Conservation (phyloP, 2,888 invertebrate species). For the Andrena hattorfiana region DNA sequence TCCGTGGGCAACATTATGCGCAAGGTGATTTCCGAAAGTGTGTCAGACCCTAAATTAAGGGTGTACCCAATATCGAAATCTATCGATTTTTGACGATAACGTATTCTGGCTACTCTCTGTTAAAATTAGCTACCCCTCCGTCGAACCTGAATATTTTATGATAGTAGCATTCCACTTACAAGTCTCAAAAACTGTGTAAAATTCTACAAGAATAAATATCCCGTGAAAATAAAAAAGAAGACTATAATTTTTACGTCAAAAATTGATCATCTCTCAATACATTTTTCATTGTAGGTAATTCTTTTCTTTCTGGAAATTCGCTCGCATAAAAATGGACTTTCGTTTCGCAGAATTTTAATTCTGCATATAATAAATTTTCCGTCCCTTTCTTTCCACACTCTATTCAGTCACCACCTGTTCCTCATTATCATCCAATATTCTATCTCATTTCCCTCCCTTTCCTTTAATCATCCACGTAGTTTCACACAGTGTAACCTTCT, state of each 20-base stretch:
- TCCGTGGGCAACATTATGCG: constrained; percentile 48
- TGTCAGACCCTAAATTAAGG: constrained; percentile 50
- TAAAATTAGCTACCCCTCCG: neutral
- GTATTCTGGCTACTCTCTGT: neutral
- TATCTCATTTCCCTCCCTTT: neutral
- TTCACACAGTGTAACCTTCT: neutral
- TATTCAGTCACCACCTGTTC: neutral
- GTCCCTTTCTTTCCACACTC: neutral
- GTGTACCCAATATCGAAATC: neutral
- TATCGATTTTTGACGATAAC: constrained; percentile 27
- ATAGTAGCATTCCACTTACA: neutral
- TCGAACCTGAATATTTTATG: neutral
- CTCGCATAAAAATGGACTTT: too few species aligned
- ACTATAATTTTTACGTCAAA: too few species aligned
- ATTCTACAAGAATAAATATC: neutral
- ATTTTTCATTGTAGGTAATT: too few species aligned
- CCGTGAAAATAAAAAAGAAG: too few species aligned
- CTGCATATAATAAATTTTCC: too few species aligned
- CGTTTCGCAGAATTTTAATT: too few species aligned
- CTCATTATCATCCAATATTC: constrained; percentile 2
- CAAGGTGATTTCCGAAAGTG: constrained; percentile 47
- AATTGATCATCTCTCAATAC: too few species aligned
- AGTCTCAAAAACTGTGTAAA: neutral
- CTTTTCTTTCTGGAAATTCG: too few species aligned
- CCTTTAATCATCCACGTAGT: neutral